Evolutionary conservation across 2,113 vertebrate species (phyloP).

Genomic region (Thunnus maccoyii): DNA sequence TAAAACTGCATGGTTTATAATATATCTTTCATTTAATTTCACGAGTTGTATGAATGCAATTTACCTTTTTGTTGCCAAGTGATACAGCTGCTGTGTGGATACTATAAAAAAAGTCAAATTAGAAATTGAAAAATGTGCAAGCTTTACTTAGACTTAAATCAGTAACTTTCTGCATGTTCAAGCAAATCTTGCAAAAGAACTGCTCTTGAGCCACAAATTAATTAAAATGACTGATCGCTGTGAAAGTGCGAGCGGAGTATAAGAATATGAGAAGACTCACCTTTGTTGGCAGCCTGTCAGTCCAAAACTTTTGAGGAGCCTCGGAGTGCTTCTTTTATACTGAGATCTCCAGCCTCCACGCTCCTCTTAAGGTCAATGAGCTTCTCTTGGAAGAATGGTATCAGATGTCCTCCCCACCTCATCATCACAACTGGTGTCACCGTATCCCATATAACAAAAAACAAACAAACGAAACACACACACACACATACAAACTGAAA

Average conservation of each 20-base stretch:
- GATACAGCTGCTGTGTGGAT: conserved; percentile 38
- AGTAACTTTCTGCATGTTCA: background rate
- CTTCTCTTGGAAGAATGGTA: conserved; percentile 59
- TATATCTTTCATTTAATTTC: background rate
- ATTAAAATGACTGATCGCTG: background rate
- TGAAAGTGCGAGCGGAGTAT: background rate
- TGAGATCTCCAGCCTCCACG: conserved; percentile 53
- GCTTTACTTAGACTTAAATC: background rate
- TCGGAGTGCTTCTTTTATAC: conserved; percentile 77
- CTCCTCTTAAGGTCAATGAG: conserved; percentile 79
- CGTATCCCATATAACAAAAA: conserved; percentile 51
- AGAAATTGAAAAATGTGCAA: background rate
- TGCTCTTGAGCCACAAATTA: background rate
- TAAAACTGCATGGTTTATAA: background rate
- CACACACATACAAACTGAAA: too few species aligned
- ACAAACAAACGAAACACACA: background rate
- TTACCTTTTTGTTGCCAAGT: conserved; percentile 56
- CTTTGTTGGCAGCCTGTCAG: conserved; percentile 66
- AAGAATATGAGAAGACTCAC: conserved; percentile 62
- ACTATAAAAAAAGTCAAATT: conserved; percentile 29
- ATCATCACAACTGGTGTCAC: conserved; percentile 69
- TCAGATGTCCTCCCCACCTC: conserved; percentile 60
- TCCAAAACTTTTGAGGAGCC: conserved; percentile 48
- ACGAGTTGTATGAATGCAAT: background rate
- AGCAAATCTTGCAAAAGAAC: background rate